Conservation (phyloP, 1,140 invertebrate genomes). For the Zaprionus camerounensis region DNA sequence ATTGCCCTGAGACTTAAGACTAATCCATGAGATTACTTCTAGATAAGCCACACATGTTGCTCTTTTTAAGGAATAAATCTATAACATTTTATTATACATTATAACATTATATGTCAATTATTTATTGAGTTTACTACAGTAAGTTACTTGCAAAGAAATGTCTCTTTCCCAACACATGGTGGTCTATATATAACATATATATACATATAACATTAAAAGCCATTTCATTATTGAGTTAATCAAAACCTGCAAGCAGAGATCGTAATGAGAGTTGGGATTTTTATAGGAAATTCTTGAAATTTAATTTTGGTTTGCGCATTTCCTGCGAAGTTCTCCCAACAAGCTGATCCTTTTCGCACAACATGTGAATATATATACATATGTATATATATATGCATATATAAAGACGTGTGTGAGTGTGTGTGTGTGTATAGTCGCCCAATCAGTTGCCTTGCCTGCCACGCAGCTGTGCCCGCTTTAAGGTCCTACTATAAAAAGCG, state of each 20-base stretch:
- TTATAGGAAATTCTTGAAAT: neutral
- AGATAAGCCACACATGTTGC: neutral
- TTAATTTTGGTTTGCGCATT: neutral
- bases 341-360: neutral
- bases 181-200: no score
- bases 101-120: no score
- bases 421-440: neutral
- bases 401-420: neutral
- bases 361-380: neutral
- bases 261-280: neutral
- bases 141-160: no score
- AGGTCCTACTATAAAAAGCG: slow-evolving; percentile 52
- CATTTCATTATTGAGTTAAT: neutral
- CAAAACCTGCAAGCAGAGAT: neutral
- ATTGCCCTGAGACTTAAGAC: neutral
- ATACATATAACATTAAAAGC: neutral
- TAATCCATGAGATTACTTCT: neutral
- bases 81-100: no score
- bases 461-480: slow-evolving; percentile 55
- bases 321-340: neutral
- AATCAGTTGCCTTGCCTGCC: neutral
- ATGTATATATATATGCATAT: neutral
- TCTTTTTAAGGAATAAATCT: no score
- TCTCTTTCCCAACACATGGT: no score
- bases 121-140: no score